Conservation (phyloP, 2,113 vertebrate genomes). For the human (Homo sapiens) region GRCh38 chr11:117043501-117044000, state of each 20-base stretch:
- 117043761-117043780: not conserved
- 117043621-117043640: not conserved
- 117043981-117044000: not conserved
- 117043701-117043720: not conserved
- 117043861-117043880: not conserved
- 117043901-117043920: constrained; percentile 17
- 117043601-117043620: not conserved
- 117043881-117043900: not conserved
- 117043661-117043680: not conserved
- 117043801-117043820: not conserved
- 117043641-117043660: not conserved
- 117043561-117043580: not conserved
- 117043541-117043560: not conserved
- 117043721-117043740: not conserved
- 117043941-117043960: not conserved
- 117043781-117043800: not conserved
- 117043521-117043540: constrained; percentile 20
- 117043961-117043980: not conserved
- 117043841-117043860: not conserved
- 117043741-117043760: not conserved
- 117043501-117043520: constrained; percentile 31
- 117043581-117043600: not conserved
- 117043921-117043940: not conserved
- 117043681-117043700: not conserved
- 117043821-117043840: not conserved